Evolutionary conservation across 1,140 invertebrate species (phyloP), one percentile per base, ranked within the genome.

Genomic region (Zophobas atratus): DNA sequence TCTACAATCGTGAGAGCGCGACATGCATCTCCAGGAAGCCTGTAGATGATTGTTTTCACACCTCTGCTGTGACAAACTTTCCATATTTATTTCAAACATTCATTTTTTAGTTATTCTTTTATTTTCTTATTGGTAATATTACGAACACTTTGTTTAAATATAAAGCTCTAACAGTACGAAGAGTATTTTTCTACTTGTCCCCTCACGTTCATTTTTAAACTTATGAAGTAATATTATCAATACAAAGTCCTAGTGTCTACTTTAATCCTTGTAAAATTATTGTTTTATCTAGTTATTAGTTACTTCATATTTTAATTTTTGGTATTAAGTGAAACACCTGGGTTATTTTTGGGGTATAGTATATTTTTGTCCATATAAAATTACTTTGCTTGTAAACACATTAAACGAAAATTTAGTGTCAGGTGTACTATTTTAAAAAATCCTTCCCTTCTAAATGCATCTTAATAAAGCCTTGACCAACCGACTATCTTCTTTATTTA

Each of bases 11-110:
- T 72, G 48, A 72, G 48, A 53, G 53, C 70, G 53, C 48, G 53
- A 72, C 53, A 72, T 72, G 53, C 70, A 72, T 56, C 48, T 72
- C 72, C 51, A 71, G 36, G 39, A 70, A 71, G 57, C 72, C 72
- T 78, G 77, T 78, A 78, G 77, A 74, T 78, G 77, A 78, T 74
- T 67, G 77, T 78, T 75, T 77, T 78, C 72, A 75, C 77, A 71
- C 77, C 77, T 67, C 39, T 67, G 57, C 77, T 78, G 77, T 78
- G 77, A 78, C 77, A 75, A 77, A 77, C 76, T 67, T 67, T 67
- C 60, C 60, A 67, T 43, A 67, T 67, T 67, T 67, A 67, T 67
- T 67, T 67, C 39, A 43, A 67, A 67, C 60, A 67, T 67, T 67
- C 60, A 67, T 67, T 67, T 51, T 67, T 67, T 67, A 67, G 60